Conservation (phyloP, 2,888 invertebrate species). For the Pyrgus malvae region DNA sequence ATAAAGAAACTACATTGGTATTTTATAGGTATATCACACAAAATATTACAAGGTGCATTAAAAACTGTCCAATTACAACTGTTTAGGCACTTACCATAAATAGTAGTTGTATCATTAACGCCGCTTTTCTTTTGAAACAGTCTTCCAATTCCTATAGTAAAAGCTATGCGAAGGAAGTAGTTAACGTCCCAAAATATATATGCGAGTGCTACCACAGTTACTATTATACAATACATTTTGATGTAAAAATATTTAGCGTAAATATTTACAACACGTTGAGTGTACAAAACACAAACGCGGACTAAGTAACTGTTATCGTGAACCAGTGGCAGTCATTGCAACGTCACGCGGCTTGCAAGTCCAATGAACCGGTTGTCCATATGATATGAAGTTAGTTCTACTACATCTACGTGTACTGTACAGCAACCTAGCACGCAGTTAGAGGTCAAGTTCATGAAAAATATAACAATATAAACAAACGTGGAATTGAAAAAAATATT, state of each 20-base stretch:
- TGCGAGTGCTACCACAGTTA: constrained; percentile 73
- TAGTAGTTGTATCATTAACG: constrained; percentile 85
- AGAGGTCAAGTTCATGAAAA: no score
- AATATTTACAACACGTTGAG: constrained; percentile 4
- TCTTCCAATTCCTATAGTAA: constrained; percentile 86
- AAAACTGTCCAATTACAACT: no score
- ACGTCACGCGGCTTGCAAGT: constrained; percentile 4
- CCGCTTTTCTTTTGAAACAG: constrained; percentile 87
- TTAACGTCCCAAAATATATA: constrained; percentile 90
- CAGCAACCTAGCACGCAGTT: no score
- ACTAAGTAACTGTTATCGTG: constrained; percentile 3
- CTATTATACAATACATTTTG: constrained; percentile 64
- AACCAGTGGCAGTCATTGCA: not conserved
- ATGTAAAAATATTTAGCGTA: constrained; percentile 1
- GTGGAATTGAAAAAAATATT: no score
- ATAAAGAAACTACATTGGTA: no score
- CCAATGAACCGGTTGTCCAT: constrained; percentile 17
- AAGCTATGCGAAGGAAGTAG: constrained; percentile 88
- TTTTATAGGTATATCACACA: no score
- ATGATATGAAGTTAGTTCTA: constrained; percentile 11
- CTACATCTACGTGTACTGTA: no score
- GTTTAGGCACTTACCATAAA: constrained; percentile 84
- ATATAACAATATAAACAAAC: no score
- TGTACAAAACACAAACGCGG: constrained; percentile 2
- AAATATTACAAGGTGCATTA: no score